phyloP scores from a whole-genome alignment of 2,797 vertebrate genomes.

The Sarcoramphus papa region DNA sequence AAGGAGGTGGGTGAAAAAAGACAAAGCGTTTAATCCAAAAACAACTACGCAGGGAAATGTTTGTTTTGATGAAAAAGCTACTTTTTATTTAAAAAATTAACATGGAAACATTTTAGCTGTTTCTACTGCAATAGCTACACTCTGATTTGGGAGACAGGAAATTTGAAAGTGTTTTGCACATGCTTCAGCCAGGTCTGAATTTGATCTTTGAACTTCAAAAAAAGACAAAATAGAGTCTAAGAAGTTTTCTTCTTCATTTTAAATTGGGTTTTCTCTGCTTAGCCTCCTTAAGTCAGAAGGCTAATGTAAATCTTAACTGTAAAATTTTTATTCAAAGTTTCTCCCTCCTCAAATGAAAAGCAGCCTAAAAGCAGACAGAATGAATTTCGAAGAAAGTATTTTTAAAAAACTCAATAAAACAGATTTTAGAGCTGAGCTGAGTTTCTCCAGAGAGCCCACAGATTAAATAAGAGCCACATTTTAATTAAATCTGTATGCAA shows the following conservation, averaged over 20 bases:
- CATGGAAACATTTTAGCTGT: neutral
- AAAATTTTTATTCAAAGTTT: neutral
- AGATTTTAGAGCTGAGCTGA: neutral
- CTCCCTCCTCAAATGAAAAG: neutral
- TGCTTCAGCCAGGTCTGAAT: neutral
- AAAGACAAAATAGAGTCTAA: neutral
- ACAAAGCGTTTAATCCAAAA: neutral
- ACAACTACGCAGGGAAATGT: neutral
- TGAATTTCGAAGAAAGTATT: neutral
- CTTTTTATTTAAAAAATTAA: neutral
- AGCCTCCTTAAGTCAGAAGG: neutral
- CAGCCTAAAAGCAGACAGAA: neutral
- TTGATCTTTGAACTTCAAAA: neutral
- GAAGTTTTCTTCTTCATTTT: neutral
- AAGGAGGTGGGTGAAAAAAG: fast-evolving
- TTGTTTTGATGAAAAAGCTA: neutral
- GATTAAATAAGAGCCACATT: neutral
- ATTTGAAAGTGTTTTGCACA: neutral
- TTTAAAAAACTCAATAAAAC: neutral
- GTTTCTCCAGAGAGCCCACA: neutral
- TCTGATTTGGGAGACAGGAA: neutral
- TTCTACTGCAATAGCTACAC: neutral
- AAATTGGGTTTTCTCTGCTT: neutral
- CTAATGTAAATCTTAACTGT: neutral
- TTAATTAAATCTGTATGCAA: neutral